Base-by-base conservation (phyloP, 2,888 invertebrate species). In the Pemphredon lugubris region DNA sequence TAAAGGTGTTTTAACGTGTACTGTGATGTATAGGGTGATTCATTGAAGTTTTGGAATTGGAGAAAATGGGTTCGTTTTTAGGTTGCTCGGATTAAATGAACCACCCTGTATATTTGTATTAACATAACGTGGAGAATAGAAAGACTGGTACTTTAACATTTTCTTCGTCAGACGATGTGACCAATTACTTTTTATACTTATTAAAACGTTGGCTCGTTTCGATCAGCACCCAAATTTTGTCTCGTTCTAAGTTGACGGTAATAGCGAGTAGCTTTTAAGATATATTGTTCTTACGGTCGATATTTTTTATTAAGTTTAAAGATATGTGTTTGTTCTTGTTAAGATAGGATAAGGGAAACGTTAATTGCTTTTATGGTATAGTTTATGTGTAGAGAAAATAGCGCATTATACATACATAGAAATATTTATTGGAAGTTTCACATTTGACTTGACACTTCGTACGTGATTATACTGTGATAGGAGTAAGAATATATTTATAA, bases 391-490 rank as follows among this genome's bases (percentile, higher is more conserved):
- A 20, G n/a, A 39, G 2, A 16, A 32, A 45, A 32, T 48, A 32
- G 20, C 61, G 14, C 39, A 47, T 34, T 18, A 39, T 45, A 48
- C 45, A 30, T 7, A 23, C 7, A 7, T 59, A 55, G 30, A 65
- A 11, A 65, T 75, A 74, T 74, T 73, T 74, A 74, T 66, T 54
- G 53, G 51, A 50, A 26, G 21, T 34, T 53, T 51, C 53, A 40
- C 20, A 54, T 48, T 59, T 50, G 40, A 45, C 32, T 54, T 55
- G 37, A 65, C 63, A 53, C 47, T 53, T 72, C 57, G 65, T 64
- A 74, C 73, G 82, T 82, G 82, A 82, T 82, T 77, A 75, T 67
- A 58, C 82, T 82, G 82, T 82, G 82, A 82, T 82, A 76, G 78
- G 59, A 47, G 48, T 81, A 82, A 78, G 73, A 73, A 72, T 76